Base-by-base conservation (phyloP, 2,113 vertebrate genomes). In the Oncorhynchus tshawytscha region DNA sequence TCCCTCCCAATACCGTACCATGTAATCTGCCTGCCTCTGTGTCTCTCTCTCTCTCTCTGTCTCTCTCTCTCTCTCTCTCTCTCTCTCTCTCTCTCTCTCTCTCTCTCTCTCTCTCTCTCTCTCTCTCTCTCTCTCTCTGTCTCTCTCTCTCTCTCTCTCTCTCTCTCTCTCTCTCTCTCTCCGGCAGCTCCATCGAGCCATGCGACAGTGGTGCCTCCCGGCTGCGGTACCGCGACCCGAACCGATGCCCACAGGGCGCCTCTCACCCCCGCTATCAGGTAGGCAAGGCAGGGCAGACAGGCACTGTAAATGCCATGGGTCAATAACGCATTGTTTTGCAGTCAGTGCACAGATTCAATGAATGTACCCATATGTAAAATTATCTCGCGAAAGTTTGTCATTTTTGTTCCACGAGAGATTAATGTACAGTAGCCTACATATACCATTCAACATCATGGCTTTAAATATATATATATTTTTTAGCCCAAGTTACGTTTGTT, bases 171-270 rank as follows among this genome's bases (percentile, higher is more conserved):
- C 73, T 27, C 27, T 67, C 82, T 83, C 70, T 84, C 39, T 9
- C 39, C 39, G 39, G 39, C 83, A 71, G 89, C 81, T 86, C 82
- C 84, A 34, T 79, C 67, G 83, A 91, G 91, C 91, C 93, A 94
- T 94, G 93, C 92, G 93, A 85, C 93, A 94, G 92, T 94, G 92
- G 93, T 92, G 93, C 75, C 92, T 93, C 88, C 90, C 92, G 86
- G 88, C 90, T 62, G 92, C 93, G 91, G 91, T 91, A 89, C 92
- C 90, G 45, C 90, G 92, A 86, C 74, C 91, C 27, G 92, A 92
- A 77, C 92, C 93, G 60, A 89, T 93, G 88, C 92, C 92, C 27
- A 81, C 86, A 82, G 92, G 90, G 84, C 88, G 91, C 81, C 82
- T 90, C 78, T 91, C 87, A 70, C 92, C 93, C 71, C 91, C 90